These are phyloP conservation scores for Nomada fabriciana DNA, from an alignment of 2,888 invertebrate species.

Conservation along the genomic window DNA sequence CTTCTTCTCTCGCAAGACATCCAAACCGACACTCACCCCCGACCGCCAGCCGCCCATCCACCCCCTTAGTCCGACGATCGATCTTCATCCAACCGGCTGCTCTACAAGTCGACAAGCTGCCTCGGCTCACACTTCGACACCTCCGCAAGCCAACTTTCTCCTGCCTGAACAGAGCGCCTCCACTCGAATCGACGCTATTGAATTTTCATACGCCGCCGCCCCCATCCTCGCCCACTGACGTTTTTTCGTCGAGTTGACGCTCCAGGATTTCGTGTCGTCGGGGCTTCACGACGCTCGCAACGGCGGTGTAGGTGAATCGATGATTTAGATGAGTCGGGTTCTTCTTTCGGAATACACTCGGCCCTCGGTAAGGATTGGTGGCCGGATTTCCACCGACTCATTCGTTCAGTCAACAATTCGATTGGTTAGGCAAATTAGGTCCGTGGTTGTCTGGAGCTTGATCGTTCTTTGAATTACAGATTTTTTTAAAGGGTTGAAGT, in stretches of 20 bases:
- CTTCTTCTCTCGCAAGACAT: constrained; percentile 51
- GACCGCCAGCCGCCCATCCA: constrained; percentile 39
- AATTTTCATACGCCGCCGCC: constrained; percentile 59
- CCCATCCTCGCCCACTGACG: background rate
- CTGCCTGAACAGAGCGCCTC: constrained; percentile 44
- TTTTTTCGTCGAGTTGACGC: constrained; percentile 25
- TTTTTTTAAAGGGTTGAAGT: no score
- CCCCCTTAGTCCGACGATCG: constrained; percentile 69
- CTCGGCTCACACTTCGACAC: constrained; percentile 67
- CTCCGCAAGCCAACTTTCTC: constrained; percentile 52
- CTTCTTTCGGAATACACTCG: background rate
- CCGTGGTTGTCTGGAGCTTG: no score
- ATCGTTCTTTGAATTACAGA: no score
- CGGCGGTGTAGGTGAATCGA: constrained; percentile 29
- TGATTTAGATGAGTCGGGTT: constrained; percentile 17
- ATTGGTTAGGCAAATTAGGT: no score
- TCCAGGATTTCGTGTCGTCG: background rate
- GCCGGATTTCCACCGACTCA: no score
- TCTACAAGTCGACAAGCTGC: constrained; percentile 77
- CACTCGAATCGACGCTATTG: constrained; percentile 52
- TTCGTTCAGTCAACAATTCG: no score
- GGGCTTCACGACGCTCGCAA: no score
- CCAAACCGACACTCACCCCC: constrained; percentile 46
- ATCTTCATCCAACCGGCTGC: constrained; percentile 72
- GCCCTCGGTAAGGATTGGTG: no score